Base-by-base conservation (phyloP, 1,140 invertebrate species). In the Diorhabda carinulata region DNA sequence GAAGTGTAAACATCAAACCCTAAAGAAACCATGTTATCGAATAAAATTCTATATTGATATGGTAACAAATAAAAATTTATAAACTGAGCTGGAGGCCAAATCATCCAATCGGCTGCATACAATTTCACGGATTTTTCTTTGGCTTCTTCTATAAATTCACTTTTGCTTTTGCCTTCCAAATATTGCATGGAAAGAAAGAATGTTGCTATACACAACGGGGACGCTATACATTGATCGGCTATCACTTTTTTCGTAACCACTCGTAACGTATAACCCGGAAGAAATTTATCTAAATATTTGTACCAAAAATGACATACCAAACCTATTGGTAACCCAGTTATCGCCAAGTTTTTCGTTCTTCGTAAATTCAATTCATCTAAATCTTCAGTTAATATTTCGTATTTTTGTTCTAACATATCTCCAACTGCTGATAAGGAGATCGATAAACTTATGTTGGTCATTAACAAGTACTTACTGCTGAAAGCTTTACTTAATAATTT, bases 1-100 rank as follows among this genome's bases (percentile, higher is more conserved):
- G 94, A 96, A n/a, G 93, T 95, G 78, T 95, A 97, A 58, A 93
- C 82, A 81, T 98, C 95, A 83, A 96, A 97, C 6, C 93, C 91
- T 77, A 97, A 83, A 42, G 93, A 96, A 78, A 97, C 91, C 5
- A 88, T 88, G 81, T 93, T 97, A 78, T 97, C 95, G 82, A 95
- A 97, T 7, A 97, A 83, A 40, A 97, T 92, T 77, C 95, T 85
- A 80, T 89, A 98, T 77, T 85, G 88, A 3, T 89, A 89, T 25
- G 94, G 93, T 71, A 98, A 80, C 75, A 93, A 88, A 79, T 91
- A 95, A 82, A 98, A 98, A 82, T 97, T 97, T 10, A 95, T 82
- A 25, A 92, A 81, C 80, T 95, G 93, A 74, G 91, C 91, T 8
- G 91, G 89, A 40, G 92, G 92, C 91, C 92, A 95, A 57, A 95